These are phyloP conservation scores for Venusia cambrica DNA, from an alignment of 2,888 invertebrate genomes.

Conservation along the genomic window DNA sequence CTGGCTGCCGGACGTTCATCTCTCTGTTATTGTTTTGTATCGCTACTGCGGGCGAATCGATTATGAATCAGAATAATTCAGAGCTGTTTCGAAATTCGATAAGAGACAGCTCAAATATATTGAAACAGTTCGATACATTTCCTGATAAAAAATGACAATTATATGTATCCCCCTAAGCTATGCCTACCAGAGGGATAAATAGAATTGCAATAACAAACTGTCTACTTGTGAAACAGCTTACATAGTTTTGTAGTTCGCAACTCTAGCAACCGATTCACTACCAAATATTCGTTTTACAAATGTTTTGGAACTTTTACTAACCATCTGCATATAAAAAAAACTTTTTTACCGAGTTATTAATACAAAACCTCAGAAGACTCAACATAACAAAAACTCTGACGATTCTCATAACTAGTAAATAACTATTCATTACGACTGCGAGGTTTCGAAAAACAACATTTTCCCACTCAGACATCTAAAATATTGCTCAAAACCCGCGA, in stretches of 20 bases:
- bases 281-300: no score
- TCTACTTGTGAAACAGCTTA: no score
- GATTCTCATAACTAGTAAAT: conserved; percentile 19
- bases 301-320: no score
- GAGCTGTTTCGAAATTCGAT: conserved; percentile 2
- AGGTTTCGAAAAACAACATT: conserved; percentile 24
- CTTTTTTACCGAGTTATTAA: conserved; percentile 8
- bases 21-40: conserved; percentile 29
- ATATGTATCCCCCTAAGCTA: no score
- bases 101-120: no score
- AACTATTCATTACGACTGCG: conserved; percentile 20
- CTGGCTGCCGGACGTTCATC: conserved; percentile 27
- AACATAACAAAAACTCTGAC: conserved; percentile 17
- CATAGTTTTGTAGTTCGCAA: no score
- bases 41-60: conserved; percentile 20
- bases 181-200: neutral
- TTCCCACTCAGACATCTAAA: conserved; percentile 28
- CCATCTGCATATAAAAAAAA: no score
- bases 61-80: conserved; percentile 11
- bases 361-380: conserved; percentile 25
- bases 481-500: conserved; percentile 25
- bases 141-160: no score
- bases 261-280: no score
- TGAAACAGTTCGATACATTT: no score
- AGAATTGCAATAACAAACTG: no score